phyloP scores from a whole-genome alignment of 1,140 invertebrate species.

The Pseudomyrmex flavicornis region DNA sequence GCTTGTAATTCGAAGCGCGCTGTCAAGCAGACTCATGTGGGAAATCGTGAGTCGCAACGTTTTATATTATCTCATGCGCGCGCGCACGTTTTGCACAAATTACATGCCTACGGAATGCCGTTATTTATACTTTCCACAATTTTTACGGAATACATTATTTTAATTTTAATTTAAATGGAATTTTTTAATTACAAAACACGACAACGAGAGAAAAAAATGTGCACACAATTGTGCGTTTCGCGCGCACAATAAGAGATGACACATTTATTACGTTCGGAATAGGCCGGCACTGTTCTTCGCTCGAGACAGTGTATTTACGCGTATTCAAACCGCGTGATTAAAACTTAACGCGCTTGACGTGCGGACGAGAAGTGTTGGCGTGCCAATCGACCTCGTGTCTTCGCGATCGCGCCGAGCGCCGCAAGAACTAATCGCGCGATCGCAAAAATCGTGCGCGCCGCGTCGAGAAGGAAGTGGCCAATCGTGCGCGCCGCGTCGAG shows the following conservation, averaged over 20 bases:
- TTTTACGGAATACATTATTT: neutral
- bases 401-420: slow-evolving; percentile 29
- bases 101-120: neutral
- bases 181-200: neutral
- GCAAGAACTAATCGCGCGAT: slow-evolving; percentile 54
- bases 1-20: slow-evolving; percentile 26
- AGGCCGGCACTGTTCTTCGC: neutral
- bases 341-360: slow-evolving; percentile 43
- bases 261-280: slow-evolving; percentile 1
- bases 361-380: slow-evolving; percentile 50
- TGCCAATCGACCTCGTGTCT: slow-evolving; percentile 44
- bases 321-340: slow-evolving; percentile 31
- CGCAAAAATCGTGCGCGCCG: slow-evolving; percentile 47
- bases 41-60: neutral
- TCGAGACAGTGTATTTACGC: neutral
- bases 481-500: slow-evolving; percentile 27
- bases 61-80: neutral
- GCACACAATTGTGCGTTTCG: too few relatives aligned
- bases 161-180: slow-evolving; percentile 15
- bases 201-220: too few relatives aligned
- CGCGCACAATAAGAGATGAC: too few relatives aligned
- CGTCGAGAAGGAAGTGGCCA: slow-evolving; percentile 36
- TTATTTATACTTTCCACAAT: neutral
- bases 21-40: neutral
- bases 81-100: neutral